Base-by-base conservation (phyloP, 1,140 invertebrate species). In the Caenorhabditis brenneri region DNA sequence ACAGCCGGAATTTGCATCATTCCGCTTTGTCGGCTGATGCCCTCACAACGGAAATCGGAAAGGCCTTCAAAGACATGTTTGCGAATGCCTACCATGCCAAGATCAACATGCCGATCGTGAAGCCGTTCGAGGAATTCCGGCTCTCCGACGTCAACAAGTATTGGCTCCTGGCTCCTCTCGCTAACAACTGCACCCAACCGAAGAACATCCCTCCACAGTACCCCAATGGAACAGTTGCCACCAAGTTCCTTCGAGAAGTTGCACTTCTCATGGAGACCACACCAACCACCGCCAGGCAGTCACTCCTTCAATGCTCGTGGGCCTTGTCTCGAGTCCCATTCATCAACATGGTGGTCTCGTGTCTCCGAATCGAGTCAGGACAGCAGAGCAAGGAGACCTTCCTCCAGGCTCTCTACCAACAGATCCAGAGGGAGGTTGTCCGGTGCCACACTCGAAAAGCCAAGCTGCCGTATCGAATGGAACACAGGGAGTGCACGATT, bases 21-120 rank as follows among this genome's bases (percentile, higher is more conserved):
- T 69, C 74, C 7, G 65, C 82, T 5, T 79, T 84, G 27, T 69
- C 78, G 2, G 82, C 84, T 0, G 84, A 85, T 33, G 69, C 84
- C 4, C 46, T 85, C 22, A 65, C 78, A 42, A 24, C 31, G 0
- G 84, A 85, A 48, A 85, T 85, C 39, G 84, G 79, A 33, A 81
- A 81, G 46, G 74, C 80, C 53, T 69, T 42, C 27, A 36, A 46
- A 31, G 69, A 78, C n/a, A 65, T 65, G 51, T 80, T 80, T n/a
- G 12, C 31, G 0, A 36, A n/a, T 31, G 81, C 81, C 16, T 78
- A 84, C 82, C 80, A 79, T n/a, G 29, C 12, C n/a, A 36, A 58
- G 7, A 80, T 36, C 4, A 51, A 84, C 5, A 24, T 84, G 53
- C 78, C 78, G 5, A 81, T n/a, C 42, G 33, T 39, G 19, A 58